phyloP scores from a whole-genome alignment of 2,888 invertebrate genomes.

The Noctua comes region DNA sequence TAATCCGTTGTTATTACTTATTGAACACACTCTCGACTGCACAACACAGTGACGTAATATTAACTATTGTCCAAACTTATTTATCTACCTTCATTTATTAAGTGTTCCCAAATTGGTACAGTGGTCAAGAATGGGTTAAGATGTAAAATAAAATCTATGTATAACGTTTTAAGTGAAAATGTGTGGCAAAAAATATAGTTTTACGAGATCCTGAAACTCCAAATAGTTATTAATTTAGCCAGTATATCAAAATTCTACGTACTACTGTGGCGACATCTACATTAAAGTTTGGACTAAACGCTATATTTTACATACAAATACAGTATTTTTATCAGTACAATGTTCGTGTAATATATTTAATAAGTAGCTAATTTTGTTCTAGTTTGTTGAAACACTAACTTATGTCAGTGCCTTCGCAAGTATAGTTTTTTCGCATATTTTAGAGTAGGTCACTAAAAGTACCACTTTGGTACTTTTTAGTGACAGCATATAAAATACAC shows the following conservation, averaged over 20 bases:
- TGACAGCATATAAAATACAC: slow-evolving; percentile 41
- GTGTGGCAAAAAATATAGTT: not conserved
- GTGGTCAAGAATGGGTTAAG: too few species aligned
- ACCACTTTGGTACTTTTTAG: slow-evolving; percentile 43
- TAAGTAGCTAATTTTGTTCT: slow-evolving; percentile 35
- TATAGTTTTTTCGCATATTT: slow-evolving; percentile 48
- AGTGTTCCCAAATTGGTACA: too few species aligned
- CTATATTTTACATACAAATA: slow-evolving; percentile 5
- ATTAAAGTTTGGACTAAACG: not conserved
- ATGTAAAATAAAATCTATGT: not conserved
- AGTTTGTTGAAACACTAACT: slow-evolving; percentile 58
- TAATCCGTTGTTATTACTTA: too few species aligned
- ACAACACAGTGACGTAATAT: too few species aligned
- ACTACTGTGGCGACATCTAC: slow-evolving; percentile 26
- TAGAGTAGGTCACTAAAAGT: slow-evolving; percentile 32
- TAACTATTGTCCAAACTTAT: too few species aligned
- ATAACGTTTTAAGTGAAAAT: not conserved
- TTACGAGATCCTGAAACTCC: not conserved
- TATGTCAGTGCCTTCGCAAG: slow-evolving; percentile 66
- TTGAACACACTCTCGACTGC: too few species aligned
- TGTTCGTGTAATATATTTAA: slow-evolving; percentile 8
- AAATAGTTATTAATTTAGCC: not conserved
- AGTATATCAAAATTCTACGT: not conserved
- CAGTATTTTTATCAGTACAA: slow-evolving; percentile 44
- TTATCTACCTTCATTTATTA: too few species aligned